Conservation (phyloP, 2,888 invertebrate genomes). For the Eilema caniola region DNA sequence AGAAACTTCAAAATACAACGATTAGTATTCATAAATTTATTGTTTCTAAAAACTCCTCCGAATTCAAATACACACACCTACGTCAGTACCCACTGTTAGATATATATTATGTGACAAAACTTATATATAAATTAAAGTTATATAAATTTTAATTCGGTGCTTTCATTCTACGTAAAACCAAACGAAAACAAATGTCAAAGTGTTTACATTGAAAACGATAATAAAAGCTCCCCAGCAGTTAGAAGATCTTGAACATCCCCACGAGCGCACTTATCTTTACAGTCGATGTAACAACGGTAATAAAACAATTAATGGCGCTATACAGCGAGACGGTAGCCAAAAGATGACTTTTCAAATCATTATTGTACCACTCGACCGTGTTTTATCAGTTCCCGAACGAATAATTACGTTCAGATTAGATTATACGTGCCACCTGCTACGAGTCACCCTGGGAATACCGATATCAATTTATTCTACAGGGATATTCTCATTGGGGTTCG, state of each 20-base stretch:
- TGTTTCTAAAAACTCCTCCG: too few species aligned
- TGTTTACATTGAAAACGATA: constrained; percentile 44
- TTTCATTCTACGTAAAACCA: constrained; percentile 4
- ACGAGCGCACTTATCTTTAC: constrained; percentile 74
- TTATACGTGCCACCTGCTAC: constrained; percentile 61
- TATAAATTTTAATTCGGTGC: background rate
- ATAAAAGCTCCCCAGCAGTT: constrained; percentile 49
- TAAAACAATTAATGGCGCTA: constrained; percentile 80
- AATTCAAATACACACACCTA: too few species aligned
- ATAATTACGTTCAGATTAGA: constrained; percentile 54
- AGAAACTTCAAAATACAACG: too few species aligned
- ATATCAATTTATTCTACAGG: constrained; percentile 28
- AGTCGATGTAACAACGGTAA: constrained; percentile 70
- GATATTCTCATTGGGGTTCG: constrained; percentile 33
- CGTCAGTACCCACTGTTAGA: too few species aligned
- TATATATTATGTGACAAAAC: background rate
- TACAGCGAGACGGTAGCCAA: constrained; percentile 75
- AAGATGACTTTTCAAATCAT: constrained; percentile 59
- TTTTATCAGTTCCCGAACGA: constrained; percentile 58
- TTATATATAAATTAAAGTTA: background rate
- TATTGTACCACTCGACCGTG: constrained; percentile 60
- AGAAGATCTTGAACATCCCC: constrained; percentile 70
- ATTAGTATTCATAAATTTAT: too few species aligned
- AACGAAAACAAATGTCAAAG: constrained; percentile 13
- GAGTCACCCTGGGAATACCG: constrained; percentile 64